Base-by-base conservation (phyloP, 2,797 vertebrate species). In the Myripristis jacobus region DNA sequence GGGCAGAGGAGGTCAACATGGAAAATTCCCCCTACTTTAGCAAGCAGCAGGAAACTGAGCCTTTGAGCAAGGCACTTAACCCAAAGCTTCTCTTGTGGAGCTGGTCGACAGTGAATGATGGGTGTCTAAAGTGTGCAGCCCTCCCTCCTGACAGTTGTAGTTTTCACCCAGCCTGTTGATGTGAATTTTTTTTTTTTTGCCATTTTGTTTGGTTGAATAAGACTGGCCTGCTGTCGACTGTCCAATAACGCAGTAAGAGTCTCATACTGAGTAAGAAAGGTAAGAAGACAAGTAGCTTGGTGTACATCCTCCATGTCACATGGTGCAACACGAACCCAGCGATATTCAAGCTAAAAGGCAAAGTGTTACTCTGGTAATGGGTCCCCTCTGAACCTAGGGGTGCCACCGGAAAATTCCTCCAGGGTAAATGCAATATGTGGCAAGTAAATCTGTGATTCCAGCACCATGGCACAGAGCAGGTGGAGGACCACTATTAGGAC, bases 281-380 rank as follows among this genome's bases (percentile, higher is more conserved):
- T 41, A 16, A 75, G 46, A 54, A n/a, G 21, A 65, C 12, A 57
- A 61, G 55, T 57, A 38, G 18, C 21, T 19, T 19, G 38, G 66
- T 24, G 63, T 47, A 62, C 22, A 25, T 44, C 60, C 46, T 16
- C 55, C 1, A 18, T 60, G 6, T 38, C 34, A 41, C 22, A n/a
- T 54, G 53, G 18, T 29, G 12, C 34, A 50, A 56, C 48, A 52
- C 4, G 29, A 62, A 57, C 64, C 56, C 29, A 41, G 15, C 9
- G 25, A 51, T 34, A 41, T 22, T 66, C n/a, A 50, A 48, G 38
- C 56, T 21, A 51, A 66, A 44, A 59, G 8, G 19, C 29, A 66
- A 59, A 72, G 64, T n/a, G 13, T 64, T 70, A 69, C 24, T 66
- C 54, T 29, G 56, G 29, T 63, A 66, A 68, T 76, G 50, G 46